Evolutionary conservation across 2,113 vertebrate species (phyloP).

Genomic region (Typhlomys cinereus): DNA sequence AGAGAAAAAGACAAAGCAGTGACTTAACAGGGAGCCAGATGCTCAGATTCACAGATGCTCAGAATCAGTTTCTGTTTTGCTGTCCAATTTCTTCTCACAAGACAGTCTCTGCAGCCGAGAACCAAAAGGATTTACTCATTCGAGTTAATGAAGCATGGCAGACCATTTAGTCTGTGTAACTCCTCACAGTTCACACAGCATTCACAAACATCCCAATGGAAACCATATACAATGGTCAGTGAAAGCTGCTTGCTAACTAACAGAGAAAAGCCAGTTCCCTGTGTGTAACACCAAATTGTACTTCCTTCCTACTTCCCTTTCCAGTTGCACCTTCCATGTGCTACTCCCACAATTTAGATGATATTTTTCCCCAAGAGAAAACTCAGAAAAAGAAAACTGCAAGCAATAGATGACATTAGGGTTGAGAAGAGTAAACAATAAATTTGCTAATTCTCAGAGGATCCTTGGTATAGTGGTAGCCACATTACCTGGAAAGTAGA

Average conservation of each 20-base stretch:
- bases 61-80: neutral
- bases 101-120: neutral
- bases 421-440: neutral
- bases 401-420: neutral
- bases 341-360: neutral
- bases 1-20: neutral
- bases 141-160: neutral
- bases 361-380: neutral
- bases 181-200: neutral
- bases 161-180: neutral
- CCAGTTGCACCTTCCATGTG: neutral
- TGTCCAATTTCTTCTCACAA: neutral
- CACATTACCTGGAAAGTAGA: neutral
- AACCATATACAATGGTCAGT: neutral
- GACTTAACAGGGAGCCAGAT: neutral
- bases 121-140: neutral
- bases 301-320: neutral
- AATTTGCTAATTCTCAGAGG: neutral
- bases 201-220: neutral
- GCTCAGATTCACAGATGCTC: neutral
- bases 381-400: neutral
- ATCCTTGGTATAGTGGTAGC: neutral
- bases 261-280: neutral
- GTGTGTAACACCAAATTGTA: neutral
- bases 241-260: neutral